Evolutionary conservation across 2,797 vertebrate genomes (phyloP).

Genomic region (Cichlasoma orientale): DNA sequence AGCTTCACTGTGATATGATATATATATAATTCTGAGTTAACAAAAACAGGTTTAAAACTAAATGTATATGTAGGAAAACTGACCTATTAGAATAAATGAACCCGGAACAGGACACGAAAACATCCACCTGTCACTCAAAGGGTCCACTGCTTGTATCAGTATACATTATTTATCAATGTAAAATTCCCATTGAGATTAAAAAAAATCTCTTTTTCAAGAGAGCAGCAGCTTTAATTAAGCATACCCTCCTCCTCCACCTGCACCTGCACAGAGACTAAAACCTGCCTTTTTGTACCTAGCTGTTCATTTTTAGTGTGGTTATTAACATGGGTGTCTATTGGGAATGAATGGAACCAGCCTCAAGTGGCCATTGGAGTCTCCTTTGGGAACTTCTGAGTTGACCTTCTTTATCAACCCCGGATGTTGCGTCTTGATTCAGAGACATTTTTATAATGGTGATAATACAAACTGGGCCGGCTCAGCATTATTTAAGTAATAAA

Average conservation of each 20-base stretch:
- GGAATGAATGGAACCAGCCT: neutral
- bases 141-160: neutral
- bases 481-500: conserved; percentile 1
- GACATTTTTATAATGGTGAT: neutral
- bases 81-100: neutral
- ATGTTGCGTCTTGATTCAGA: neutral
- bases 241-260: neutral
- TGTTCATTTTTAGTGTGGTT: neutral
- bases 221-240: neutral
- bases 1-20: neutral
- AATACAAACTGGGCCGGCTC: neutral
- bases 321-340: neutral
- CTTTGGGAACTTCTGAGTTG: neutral
- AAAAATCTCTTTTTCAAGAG: neutral
- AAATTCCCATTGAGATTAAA: neutral
- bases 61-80: neutral
- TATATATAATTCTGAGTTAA: neutral
- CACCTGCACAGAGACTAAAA: neutral
- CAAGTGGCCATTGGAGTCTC: neutral
- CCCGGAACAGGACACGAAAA: neutral
- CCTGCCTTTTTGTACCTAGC: neutral
- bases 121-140: neutral
- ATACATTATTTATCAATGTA: neutral
- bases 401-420: neutral
- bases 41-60: neutral